Evolutionary conservation across 1,140 invertebrate genomes (phyloP), one percentile per base, ranked within the genome.

Genomic region (Pseudomyrmex dendroicus): DNA sequence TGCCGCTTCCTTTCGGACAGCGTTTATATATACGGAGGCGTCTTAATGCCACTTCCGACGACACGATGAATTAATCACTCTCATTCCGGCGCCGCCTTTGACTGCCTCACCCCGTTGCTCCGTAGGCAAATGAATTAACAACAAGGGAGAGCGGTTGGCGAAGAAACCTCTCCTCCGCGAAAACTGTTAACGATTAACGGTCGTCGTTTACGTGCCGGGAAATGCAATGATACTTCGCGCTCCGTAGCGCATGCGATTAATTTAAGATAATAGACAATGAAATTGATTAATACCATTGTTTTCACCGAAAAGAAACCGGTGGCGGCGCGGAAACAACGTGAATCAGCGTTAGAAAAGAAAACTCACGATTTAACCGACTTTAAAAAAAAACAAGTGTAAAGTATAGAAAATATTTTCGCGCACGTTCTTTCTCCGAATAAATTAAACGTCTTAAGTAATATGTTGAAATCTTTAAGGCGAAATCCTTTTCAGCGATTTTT

Each of bases 31-130:
- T 35, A 72, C 22, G 54, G 15, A 89, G 87, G 72, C 86, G 85
- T 86, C 86, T 91, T 89, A 90, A 90, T 90, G 83, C 83, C 90
- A 89, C 86, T 91, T 90, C 84, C 72, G 85, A 86, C 84, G 84
- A 85, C 84, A 86, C 77, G 85, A 89, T 88, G 87, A 91, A 91
- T 91, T 90, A 90, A 91, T 88, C 86, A 91, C 90, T 73, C 84
- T 84, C 67, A 20, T 74, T 82, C 57, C 70, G 57, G n/a, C 25
- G 64, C 25, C 73, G n/a, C 68, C 17, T 74, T 56, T 20, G 9
- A 50, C 64, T 9, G 44, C 68, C 82, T 74, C 73, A 84, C 67
- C 67, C 46, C 54, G 52, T 17, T 59, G 64, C 64, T 68, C 80
- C 83, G 64, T 67, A 76, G 17, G 76, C 76, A 70, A 86, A 73